A percentile compares a stretch with the other conserved stretches of the same genome.
Conservation (phyloP, 2,888 invertebrate species). For the Drosophila greeni region DNA sequence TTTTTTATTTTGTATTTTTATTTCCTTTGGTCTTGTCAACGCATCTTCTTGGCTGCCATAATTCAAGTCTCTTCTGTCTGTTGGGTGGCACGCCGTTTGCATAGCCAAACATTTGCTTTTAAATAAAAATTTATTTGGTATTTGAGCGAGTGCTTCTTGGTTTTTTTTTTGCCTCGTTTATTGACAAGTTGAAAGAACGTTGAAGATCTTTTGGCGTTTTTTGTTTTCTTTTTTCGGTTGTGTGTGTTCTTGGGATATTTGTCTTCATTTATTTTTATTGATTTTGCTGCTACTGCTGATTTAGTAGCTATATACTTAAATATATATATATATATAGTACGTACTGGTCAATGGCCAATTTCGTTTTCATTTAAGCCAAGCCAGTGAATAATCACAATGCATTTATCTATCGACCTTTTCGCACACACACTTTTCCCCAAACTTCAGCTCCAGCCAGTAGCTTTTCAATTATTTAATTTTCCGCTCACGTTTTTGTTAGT, state of each 20-base stretch:
- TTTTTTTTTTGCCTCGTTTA: conserved; percentile 51
- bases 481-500: conserved; percentile 70
- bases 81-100: conserved; percentile 67
- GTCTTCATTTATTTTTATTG: conserved; percentile 70
- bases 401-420: conserved; percentile 60
- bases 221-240: conserved; percentile 14
- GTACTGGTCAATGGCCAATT: conserved; percentile 58
- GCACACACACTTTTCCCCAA: conserved; percentile 49
- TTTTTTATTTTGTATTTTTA: conserved; percentile 31
- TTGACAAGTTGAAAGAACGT: conserved; percentile 59
- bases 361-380: conserved; percentile 67
- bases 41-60: conserved; percentile 70
- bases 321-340: conserved; percentile 1
- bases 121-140: conserved; percentile 62
- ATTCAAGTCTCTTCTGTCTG: conserved; percentile 57
- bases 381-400: conserved; percentile 72
- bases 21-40: conserved; percentile 57
- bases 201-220: conserved; percentile 51
- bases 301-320: conserved; percentile 40
- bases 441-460: conserved; percentile 29
- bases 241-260: conserved; percentile 57
- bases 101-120: conserved; percentile 71
- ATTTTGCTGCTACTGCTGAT: conserved; percentile 55
- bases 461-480: conserved; percentile 74
- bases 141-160: conserved; percentile 54